These are phyloP conservation scores for Vanessa tameamea DNA, from an alignment of 1,140 invertebrate genomes.

Conservation along the genomic window DNA sequence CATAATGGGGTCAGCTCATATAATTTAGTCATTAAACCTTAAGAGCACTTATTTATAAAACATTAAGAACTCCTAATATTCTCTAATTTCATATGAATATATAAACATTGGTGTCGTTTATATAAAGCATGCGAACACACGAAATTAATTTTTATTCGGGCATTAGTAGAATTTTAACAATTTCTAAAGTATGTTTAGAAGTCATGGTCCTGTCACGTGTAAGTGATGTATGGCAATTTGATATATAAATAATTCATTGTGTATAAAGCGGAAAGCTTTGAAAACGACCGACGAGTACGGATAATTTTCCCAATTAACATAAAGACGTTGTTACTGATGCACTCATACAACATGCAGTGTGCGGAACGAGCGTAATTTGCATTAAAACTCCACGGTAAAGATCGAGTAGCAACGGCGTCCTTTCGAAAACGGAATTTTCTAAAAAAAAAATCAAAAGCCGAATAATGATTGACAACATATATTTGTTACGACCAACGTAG, in stretches of 20 bases:
- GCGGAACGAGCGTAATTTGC: constrained; percentile 44
- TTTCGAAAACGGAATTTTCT: neutral
- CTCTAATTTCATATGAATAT: too few species aligned
- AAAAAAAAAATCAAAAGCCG: neutral
- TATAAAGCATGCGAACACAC: too few species aligned
- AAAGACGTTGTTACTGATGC: constrained; percentile 54
- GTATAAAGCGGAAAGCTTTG: constrained; percentile 33
- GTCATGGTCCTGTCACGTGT: neutral
- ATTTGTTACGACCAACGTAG: too few species aligned
- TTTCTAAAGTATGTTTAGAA: neutral
- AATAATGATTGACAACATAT: too few species aligned
- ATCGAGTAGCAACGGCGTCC: constrained; percentile 26
- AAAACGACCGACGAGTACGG: constrained; percentile 34
- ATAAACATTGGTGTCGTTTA: too few species aligned
- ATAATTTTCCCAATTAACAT: constrained; percentile 65
- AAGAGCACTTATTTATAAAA: too few species aligned
- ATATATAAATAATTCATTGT: constrained; percentile 35
- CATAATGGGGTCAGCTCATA: too few species aligned
- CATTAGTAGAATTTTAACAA: neutral
- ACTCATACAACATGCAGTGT: constrained; percentile 60
- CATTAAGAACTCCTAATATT: too few species aligned
- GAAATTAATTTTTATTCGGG: too few species aligned
- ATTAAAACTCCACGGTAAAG: constrained; percentile 31
- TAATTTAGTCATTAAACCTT: too few species aligned
- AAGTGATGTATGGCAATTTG: constrained; percentile 13